Evolutionary conservation across 2,888 invertebrate species (phyloP).

Genomic region (Microdon myrmicae): DNA sequence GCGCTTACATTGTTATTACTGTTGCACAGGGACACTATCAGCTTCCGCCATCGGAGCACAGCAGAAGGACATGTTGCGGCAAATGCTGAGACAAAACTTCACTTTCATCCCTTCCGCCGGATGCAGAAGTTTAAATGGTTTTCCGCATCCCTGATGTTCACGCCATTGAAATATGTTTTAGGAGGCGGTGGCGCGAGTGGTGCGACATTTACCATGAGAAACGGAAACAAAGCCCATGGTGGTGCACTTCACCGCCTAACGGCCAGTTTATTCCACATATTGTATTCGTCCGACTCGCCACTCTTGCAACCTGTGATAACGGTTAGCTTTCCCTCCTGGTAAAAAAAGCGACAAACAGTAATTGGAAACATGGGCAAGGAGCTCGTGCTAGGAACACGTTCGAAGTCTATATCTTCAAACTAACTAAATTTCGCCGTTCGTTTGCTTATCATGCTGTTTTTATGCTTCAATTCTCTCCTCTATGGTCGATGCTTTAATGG

Average conservation of each 20-base stretch:
- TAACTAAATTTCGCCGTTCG: neutral
- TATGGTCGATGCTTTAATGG: slow-evolving; percentile 22
- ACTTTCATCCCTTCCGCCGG: slow-evolving; percentile 42
- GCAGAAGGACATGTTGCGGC: slow-evolving; percentile 45
- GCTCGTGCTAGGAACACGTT: too few species aligned
- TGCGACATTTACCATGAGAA: slow-evolving; percentile 4
- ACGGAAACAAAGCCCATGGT: slow-evolving; percentile 39
- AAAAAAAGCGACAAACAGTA: too few species aligned
- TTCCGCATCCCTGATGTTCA: slow-evolving; percentile 36
- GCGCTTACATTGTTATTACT: too few species aligned
- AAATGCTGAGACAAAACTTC: slow-evolving; percentile 45
- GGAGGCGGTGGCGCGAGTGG: neutral
- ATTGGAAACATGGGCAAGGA: too few species aligned
- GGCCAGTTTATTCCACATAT: too few species aligned
- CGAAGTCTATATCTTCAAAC: too few species aligned
- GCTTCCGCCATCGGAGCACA: slow-evolving; percentile 5
- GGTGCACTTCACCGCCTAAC: slow-evolving; percentile 11
- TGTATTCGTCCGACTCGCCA: slow-evolving; percentile 29
- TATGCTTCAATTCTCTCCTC: too few species aligned
- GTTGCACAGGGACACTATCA: slow-evolving; percentile 16
- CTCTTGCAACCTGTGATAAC: slow-evolving; percentile 34
- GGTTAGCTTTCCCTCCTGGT: too few species aligned
- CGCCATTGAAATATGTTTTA: too few species aligned
- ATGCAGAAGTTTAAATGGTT: slow-evolving; percentile 49
- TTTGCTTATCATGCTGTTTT: too few species aligned